Evolutionary conservation across 1,140 invertebrate genomes (phyloP).

Genomic region (Oryzaephilus surinamensis): DNA sequence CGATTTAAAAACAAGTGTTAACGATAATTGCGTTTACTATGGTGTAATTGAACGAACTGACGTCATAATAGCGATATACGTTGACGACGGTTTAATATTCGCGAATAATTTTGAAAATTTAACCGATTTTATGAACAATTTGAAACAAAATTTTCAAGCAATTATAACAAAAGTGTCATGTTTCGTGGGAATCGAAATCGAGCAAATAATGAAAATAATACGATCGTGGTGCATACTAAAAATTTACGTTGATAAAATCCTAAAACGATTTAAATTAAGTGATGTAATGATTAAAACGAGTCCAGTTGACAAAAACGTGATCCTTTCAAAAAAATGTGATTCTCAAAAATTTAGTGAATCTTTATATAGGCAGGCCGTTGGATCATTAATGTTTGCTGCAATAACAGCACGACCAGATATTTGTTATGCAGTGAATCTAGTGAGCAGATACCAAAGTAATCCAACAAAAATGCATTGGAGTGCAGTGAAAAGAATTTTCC

Average conservation of each 20-base stretch:
- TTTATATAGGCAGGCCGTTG: slow-evolving; percentile 31
- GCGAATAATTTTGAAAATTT: too few species aligned
- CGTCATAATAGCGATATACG: slow-evolving; percentile 19
- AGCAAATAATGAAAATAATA: too few species aligned
- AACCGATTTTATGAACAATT: too few species aligned
- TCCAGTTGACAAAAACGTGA: too few species aligned
- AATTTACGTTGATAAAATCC: too few species aligned
- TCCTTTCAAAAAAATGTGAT: background rate
- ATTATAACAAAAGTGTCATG: too few species aligned
- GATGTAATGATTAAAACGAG: too few species aligned
- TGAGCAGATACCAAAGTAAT: slow-evolving; percentile 22
- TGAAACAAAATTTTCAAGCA: too few species aligned
- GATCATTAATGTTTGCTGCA: slow-evolving; percentile 33
- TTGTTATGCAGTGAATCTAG: slow-evolving; percentile 29
- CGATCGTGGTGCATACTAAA: too few species aligned
- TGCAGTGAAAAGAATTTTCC: slow-evolving; percentile 31
- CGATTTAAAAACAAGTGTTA: slow-evolving; percentile 21
- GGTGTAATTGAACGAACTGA: slow-evolving; percentile 1
- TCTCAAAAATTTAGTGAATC: slow-evolving; percentile 1
- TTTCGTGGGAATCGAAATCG: too few species aligned
- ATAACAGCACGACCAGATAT: slow-evolving; percentile 35
- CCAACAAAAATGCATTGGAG: slow-evolving; percentile 25
- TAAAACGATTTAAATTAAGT: too few species aligned
- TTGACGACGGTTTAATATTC: slow-evolving; percentile 23
- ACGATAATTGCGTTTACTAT: slow-evolving; percentile 23